Percentiles rank a stretch among this genome's conserved stretches.
Evolutionary conservation across 2,113 vertebrate species (phyloP).

Genomic region (Pycnonotus jocosus): DNA sequence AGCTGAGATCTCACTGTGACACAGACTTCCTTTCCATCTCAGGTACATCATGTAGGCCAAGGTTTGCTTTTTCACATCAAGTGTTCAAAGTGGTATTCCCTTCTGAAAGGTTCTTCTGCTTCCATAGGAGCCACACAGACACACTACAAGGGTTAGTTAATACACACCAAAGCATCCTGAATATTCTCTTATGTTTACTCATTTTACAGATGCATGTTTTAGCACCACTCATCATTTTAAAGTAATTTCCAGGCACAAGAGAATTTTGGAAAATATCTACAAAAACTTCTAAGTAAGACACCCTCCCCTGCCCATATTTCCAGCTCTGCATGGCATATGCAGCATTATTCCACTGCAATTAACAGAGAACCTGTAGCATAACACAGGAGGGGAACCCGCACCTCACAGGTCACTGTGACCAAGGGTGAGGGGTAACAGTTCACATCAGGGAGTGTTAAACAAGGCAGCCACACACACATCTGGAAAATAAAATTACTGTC

Average conservation of each 20-base stretch:
- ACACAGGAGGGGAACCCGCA: neutral
- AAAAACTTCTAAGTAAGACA: neutral
- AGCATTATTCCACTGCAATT: neutral
- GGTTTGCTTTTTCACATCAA: neutral
- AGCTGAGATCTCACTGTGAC: neutral
- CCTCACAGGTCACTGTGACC: neutral
- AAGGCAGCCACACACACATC: neutral
- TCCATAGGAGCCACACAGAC: neutral
- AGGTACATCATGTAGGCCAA: accelerated
- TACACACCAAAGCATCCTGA: neutral
- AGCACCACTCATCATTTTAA: neutral
- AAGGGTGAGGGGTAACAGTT: neutral
- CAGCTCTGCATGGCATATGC: neutral
- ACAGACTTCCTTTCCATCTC: neutral
- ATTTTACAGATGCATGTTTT: neutral
- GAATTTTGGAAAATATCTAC: neutral
- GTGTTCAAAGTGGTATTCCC: neutral
- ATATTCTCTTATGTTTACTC: neutral
- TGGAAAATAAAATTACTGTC: neutral
- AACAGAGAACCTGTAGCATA: neutral
- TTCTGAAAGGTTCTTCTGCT: neutral
- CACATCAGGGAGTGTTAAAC: neutral
- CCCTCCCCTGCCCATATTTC: neutral
- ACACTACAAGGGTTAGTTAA: neutral
- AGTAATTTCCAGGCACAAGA: neutral